Percentiles rank a stretch among this genome's conserved stretches.
Evolutionary conservation across 1,140 invertebrate genomes (phyloP).

Genomic region (Pseudomyrmex pallidus): DNA sequence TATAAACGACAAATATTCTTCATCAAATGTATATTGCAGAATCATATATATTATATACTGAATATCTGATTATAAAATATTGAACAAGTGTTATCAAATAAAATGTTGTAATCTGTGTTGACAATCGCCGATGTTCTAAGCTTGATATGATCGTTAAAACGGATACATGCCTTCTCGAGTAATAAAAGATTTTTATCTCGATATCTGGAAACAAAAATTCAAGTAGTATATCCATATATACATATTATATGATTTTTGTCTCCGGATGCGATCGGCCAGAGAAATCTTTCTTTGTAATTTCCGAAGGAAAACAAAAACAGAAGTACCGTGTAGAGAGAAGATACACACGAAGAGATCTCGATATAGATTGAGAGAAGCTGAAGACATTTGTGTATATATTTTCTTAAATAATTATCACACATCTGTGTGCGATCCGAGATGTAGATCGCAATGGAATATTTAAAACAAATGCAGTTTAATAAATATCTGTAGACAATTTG

Average conservation of each 20-base stretch:
- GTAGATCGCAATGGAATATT: conserved; percentile 32
- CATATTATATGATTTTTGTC: conserved; percentile 12
- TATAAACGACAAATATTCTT: conserved; percentile 72
- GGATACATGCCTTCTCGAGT: conserved; percentile 57
- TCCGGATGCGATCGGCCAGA: not conserved
- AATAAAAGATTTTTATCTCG: conserved; percentile 12
- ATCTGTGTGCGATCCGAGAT: conserved; percentile 7
- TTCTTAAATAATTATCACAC: conserved; percentile 44
- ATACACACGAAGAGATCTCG: not conserved
- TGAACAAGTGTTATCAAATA: conserved; percentile 81
- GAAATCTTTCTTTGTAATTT: conserved; percentile 4
- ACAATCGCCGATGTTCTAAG: conserved; percentile 80
- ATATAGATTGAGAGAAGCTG: conserved; percentile 15
- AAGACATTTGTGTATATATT: conserved; percentile 41
- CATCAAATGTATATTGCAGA: conserved; percentile 79
- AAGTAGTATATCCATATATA: not conserved
- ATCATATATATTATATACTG: conserved; percentile 82
- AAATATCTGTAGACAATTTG: conserved; percentile 30
- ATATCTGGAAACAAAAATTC: not conserved
- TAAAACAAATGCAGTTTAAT: conserved; percentile 42
- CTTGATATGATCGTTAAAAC: conserved; percentile 65
- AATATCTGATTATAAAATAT: conserved; percentile 81
- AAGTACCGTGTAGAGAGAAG: not conserved
- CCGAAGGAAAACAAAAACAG: not conserved
- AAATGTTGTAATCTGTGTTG: conserved; percentile 82